phyloP scores from a whole-genome alignment of 2,797 vertebrate species.

The Alectoris magna region DNA sequence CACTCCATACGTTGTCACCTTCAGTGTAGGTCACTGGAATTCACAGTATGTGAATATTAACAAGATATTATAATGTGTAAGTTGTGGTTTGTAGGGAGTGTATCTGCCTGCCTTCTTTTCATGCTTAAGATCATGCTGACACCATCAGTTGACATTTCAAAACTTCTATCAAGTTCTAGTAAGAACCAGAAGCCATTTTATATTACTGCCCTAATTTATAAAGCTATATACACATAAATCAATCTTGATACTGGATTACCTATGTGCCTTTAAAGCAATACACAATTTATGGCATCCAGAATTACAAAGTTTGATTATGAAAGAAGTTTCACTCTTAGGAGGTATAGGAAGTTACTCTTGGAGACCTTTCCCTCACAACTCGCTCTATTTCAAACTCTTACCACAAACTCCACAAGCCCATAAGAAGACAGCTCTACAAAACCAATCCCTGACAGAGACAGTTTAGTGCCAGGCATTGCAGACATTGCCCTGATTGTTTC shows the following conservation, averaged over 20 bases:
- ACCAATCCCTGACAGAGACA: background rate
- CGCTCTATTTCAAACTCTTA: background rate
- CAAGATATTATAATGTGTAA: background rate
- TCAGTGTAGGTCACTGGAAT: background rate
- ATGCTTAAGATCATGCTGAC: background rate
- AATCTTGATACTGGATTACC: background rate
- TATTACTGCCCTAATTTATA: background rate
- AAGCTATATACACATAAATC: background rate
- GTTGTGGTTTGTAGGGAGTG: background rate
- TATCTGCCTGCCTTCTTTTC: background rate
- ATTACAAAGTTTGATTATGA: background rate
- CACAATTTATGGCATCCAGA: background rate
- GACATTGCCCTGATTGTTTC: background rate
- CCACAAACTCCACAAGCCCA: background rate
- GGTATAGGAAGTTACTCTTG: background rate
- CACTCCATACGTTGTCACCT: background rate
- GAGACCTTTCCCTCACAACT: background rate
- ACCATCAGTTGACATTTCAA: background rate
- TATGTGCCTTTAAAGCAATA: background rate
- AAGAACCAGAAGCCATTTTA: background rate
- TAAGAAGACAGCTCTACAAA: background rate
- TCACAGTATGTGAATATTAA: background rate
- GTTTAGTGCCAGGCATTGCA: background rate
- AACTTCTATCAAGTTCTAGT: background rate
- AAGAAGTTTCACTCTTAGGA: background rate